These are phyloP conservation scores for Chroicocephalus ridibundus DNA, from an alignment of 2,113 vertebrate species.

Conservation along the genomic window DNA sequence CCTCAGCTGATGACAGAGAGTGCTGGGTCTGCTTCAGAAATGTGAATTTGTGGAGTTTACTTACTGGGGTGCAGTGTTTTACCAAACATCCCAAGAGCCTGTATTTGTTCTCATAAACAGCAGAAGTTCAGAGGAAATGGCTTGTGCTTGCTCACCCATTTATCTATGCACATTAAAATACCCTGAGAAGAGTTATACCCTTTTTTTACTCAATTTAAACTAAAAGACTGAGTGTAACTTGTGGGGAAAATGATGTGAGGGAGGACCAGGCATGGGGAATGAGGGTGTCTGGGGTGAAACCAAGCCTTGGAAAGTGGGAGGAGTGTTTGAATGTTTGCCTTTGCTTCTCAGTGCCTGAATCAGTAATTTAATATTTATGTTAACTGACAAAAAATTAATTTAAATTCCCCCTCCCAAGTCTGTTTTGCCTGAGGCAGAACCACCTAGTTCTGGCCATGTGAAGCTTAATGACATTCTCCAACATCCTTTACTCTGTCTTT, in stretches of 20 bases:
- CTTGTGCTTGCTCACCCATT: neutral
- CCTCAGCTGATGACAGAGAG: neutral
- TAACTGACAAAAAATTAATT: neutral
- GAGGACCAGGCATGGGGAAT: neutral
- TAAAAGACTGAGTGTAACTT: neutral
- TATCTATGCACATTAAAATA: neutral
- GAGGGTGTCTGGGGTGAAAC: neutral
- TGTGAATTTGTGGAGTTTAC: neutral
- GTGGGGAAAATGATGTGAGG: neutral
- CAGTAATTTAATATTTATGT: neutral
- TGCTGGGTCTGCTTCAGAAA: neutral
- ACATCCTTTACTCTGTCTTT: neutral
- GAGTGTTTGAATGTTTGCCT: neutral
- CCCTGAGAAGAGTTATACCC: neutral
- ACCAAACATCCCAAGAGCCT: neutral
- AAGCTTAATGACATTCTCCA: neutral
- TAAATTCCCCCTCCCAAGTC: neutral
- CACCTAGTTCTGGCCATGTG: neutral
- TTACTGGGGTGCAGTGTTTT: neutral
- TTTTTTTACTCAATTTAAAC: neutral
- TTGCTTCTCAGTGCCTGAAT: neutral
- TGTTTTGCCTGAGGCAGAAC: neutral
- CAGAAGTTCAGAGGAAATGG: neutral
- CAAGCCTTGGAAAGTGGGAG: neutral
- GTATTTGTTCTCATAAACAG: neutral